These are phyloP conservation scores for Oreocharis arfaki DNA, from an alignment of 2,113 vertebrate species.

Conservation along the genomic window DNA sequence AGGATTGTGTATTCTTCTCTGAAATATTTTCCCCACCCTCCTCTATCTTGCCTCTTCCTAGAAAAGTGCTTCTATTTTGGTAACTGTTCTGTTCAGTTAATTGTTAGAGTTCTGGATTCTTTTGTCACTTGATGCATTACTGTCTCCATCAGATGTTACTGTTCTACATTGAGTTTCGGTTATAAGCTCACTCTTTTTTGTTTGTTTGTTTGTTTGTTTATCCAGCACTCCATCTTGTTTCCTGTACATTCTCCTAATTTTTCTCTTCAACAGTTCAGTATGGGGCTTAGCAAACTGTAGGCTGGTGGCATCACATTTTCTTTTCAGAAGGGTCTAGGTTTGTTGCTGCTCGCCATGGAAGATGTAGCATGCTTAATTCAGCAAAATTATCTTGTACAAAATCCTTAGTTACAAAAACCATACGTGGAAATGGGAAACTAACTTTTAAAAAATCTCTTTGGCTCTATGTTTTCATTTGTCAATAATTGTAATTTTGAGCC, in stretches of 20 bases:
- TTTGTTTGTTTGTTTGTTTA: neutral
- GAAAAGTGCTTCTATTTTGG: constrained; percentile 33
- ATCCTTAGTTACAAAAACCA: neutral
- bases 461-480: neutral
- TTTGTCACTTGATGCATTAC: neutral
- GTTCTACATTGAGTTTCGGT: neutral
- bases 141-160: neutral
- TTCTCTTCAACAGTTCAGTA: neutral
- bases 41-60: neutral
- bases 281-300: neutral
- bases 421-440: neutral
- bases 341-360: neutral
- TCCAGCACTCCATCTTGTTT: neutral
- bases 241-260: neutral
- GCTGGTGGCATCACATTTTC: neutral
- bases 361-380: neutral
- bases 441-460: neutral
- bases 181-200: neutral
- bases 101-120: constrained; percentile 2
- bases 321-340: neutral
- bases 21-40: constrained; percentile 43
- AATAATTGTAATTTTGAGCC: neutral
- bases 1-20: constrained; percentile 69
- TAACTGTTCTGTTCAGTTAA: constrained; percentile 9
- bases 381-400: neutral